Base-by-base conservation (phyloP, 1,140 invertebrate species). In the Marisa cornuarietis region DNA sequence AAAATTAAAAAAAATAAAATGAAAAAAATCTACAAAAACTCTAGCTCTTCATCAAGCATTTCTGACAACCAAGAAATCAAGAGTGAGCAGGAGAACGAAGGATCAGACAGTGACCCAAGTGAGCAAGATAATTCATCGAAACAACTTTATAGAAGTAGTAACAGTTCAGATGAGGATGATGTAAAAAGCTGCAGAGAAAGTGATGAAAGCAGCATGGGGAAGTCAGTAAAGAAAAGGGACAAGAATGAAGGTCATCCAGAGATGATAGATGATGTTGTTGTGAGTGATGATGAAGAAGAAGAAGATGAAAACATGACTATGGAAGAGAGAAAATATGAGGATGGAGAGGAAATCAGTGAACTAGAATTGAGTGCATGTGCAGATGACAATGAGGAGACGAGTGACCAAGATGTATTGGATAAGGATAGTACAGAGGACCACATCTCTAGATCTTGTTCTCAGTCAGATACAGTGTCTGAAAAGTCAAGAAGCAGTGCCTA, bases 331-430 rank as follows among this genome's bases (percentile, higher is more conserved):
- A 61, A 31, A 13, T 16, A 20, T 42, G 75, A 77, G 13, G 13
- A 77, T 6, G 75, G 49, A 16, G 62, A 77, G 3, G 63, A 77
- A 14, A 31, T 26, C n/a, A 62, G n/a, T 24, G 65, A 77, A 16
- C 24, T 63, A 49, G 75, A 77, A 68, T 14, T 20, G 0, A 51
- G 65, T 31, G 75, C 31, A 76, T 8, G 42, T 22, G n/a, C 31
- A 22, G 75, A 68, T 10, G 63, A 77, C 26, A 62, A 49, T 31
- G 31, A 66, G 24, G 61, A 66, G 49, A 24, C 54, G 24, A 24
- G 26, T 10, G 74, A 62, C 14, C 58, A 77, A 63, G 62, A 77
- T 66, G 4, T 65, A 8, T 62, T 65, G 49, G 62, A 66, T 8
- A 49, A 65, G 22, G 49, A 71, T 14, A 14, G 58, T 20, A 54